Percentiles rank a stretch among this genome's conserved stretches.
These are phyloP conservation scores for Acanthoscelides obtectus DNA, from an alignment of 2,888 invertebrate species.

Conservation along the genomic window DNA sequence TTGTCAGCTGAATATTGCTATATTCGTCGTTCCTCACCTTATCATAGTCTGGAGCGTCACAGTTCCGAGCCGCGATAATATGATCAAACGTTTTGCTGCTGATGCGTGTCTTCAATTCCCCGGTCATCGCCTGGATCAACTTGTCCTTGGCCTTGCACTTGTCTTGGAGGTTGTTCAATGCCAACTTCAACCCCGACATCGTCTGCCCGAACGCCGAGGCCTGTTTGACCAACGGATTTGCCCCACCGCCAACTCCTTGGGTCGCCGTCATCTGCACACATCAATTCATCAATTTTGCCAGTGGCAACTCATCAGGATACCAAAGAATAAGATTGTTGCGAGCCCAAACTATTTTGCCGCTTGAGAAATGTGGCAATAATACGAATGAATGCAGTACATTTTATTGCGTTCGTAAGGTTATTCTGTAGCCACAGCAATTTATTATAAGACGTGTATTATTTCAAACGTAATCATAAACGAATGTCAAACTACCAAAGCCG, in stretches of 20 bases:
- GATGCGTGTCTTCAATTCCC: conserved; percentile 33
- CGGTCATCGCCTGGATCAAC: conserved; percentile 39
- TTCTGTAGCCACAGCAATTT: too few species aligned
- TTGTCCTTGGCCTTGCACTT: conserved; percentile 41
- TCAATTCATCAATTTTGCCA: conserved; percentile 7
- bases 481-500: too few species aligned
- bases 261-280: conserved; percentile 5
- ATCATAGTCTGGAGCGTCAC: conserved; percentile 27
- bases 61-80: conserved; percentile 18
- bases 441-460: too few species aligned
- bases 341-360: too few species aligned
- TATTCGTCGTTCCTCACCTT: conserved; percentile 7
- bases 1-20: too few species aligned
- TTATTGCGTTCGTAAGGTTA: too few species aligned
- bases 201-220: conserved; percentile 31
- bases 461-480: too few species aligned
- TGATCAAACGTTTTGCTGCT: conserved; percentile 27
- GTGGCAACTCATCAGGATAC: not conserved
- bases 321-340: too few species aligned
- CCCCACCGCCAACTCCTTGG: not conserved
- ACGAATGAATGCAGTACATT: too few species aligned
- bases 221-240: conserved; percentile 28
- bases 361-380: too few species aligned
- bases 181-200: conserved; percentile 37
- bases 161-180: conserved; percentile 34